phyloP scores from a whole-genome alignment of 1,140 invertebrate genomes.

The Drosophila melanica region DNA sequence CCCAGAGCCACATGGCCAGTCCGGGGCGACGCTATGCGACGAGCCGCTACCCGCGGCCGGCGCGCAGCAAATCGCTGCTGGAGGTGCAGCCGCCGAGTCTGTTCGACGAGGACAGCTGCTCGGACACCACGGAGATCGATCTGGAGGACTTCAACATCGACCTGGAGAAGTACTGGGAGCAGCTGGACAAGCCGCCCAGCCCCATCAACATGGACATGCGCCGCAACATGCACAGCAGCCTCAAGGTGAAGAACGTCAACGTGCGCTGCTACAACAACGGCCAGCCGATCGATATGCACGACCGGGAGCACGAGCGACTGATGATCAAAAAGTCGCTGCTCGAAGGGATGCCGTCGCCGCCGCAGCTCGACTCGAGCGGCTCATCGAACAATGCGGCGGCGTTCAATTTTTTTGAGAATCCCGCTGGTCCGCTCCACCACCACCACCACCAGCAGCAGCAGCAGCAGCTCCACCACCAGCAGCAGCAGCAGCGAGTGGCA shows the following conservation, averaged over 20 bases:
- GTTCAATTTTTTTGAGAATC: conserved; percentile 81
- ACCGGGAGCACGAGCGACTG: conserved; percentile 79
- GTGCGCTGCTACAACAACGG: conserved; percentile 83
- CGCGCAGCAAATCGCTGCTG: conserved; percentile 78
- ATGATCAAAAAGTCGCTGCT: conserved; percentile 82
- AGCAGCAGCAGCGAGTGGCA: background rate
- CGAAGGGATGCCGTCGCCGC: conserved; percentile 81
- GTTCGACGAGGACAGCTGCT: conserved; percentile 82
- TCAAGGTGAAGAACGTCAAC: conserved; percentile 82
- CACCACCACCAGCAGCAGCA: background rate
- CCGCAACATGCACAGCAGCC: conserved; percentile 80
- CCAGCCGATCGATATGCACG: conserved; percentile 80
- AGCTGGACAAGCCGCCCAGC: conserved; percentile 81
- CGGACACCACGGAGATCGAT: conserved; percentile 82
- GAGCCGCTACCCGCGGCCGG: conserved; percentile 57
- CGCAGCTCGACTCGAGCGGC: conserved; percentile 70
- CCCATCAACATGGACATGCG: conserved; percentile 83
- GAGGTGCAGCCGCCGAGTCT: conserved; percentile 78
- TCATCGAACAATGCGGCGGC: conserved; percentile 53
- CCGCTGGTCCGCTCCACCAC: conserved; percentile 56
- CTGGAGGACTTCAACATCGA: conserved; percentile 83
- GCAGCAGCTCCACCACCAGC: conserved; percentile 17
- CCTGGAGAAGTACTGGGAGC: conserved; percentile 83
- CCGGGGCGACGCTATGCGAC: conserved; percentile 29
- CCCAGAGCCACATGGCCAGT: conserved; percentile 34